phyloP scores from a whole-genome alignment of 92 coral and sea anemone species.

The Palythoa grandiflora region DNA sequence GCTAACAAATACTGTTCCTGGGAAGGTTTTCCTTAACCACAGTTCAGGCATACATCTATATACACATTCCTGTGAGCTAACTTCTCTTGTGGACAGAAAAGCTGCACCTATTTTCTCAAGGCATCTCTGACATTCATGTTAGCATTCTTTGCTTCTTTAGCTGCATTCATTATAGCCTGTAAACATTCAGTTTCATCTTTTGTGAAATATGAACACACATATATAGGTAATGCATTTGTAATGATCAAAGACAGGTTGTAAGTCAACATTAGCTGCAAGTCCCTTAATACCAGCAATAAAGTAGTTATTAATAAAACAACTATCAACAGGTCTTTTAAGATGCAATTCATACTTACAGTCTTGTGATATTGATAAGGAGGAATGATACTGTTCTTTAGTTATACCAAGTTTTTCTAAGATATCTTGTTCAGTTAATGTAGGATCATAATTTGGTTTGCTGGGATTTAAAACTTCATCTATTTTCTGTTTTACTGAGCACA shows the following conservation, averaged over 20 bases:
- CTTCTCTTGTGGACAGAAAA: slow-evolving; percentile 66
- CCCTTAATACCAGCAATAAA: slow-evolving; percentile 70
- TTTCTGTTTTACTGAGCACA: slow-evolving; percentile 52
- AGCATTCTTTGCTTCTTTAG: slow-evolving; percentile 15
- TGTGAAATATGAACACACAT: not conserved
- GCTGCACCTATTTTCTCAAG: slow-evolving; percentile 46
- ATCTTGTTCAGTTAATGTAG: slow-evolving; percentile 4
- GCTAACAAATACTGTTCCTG: slow-evolving; percentile 69
- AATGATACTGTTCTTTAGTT: slow-evolving; percentile 49
- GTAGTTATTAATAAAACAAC: slow-evolving; percentile 57
- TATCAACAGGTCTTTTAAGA: slow-evolving; percentile 60
- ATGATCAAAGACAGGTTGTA: slow-evolving; percentile 27
- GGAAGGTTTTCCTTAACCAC: slow-evolving; percentile 77
- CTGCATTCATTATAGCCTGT: no score
- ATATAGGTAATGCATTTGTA: slow-evolving; percentile 66
- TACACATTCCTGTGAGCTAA: slow-evolving; percentile 73
- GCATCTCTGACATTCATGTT: slow-evolving; percentile 58
- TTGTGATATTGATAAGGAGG: slow-evolving; percentile 65
- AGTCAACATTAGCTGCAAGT: slow-evolving; percentile 59
- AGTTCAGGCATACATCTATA: slow-evolving; percentile 12
- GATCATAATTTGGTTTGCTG: slow-evolving; percentile 41
- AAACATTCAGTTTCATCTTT: no score
- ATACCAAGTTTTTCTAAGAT: slow-evolving; percentile 15
- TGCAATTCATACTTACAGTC: slow-evolving; percentile 54
- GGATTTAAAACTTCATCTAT: slow-evolving; percentile 6